Evolutionary conservation across 2,888 invertebrate species (phyloP), one percentile per base, ranked within the genome.

Genomic region (Uropetala carovei): DNA sequence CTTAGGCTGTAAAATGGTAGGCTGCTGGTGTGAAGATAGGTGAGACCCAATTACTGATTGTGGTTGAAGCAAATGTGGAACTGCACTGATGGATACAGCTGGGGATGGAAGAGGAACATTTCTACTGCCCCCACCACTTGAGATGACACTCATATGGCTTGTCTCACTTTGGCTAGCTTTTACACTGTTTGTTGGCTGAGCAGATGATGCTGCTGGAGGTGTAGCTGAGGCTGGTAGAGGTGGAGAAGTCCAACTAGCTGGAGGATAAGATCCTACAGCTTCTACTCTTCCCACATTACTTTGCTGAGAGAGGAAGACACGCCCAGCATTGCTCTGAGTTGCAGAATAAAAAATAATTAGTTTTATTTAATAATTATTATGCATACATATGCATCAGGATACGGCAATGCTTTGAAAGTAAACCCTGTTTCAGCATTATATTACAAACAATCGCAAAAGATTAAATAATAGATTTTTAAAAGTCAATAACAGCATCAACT

Each of bases 181-280:
- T 13, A 86, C 60, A 22, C 30, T 16, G 59, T 27, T 8, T 4
- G 30, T 30, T 14, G 89, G n/a, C 16, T 64, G 89, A 13, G 64
- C 56, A 89, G 64, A 60, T 57, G 86, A 60, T 27, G 60, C 89
- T 68, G 68, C 68, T 5, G 89, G 89, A 18, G 89, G 89, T 16
- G 89, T 89, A 4, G 58, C 89, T 14, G 89, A 89, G 60, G 89
- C 18, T 43, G 89, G 60, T n/a, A 89, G 14, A 11, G 89, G 89
- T 43, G 89, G 89, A n/a, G 89, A 89, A 0, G 89, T n/a, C 89
- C 89, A 89, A 27, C 89, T 89, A 22, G 64, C 64, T 64, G 89
- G 64, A 27, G 89, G 18, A 43, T 64, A 89, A 43, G 89, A 64
- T n/a, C 60, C 13, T n/a, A 43, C 9, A 11, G 30, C 60, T 14